Base-by-base conservation (phyloP, 2,797 vertebrate species). In the Peromyscus attwateri region DNA sequence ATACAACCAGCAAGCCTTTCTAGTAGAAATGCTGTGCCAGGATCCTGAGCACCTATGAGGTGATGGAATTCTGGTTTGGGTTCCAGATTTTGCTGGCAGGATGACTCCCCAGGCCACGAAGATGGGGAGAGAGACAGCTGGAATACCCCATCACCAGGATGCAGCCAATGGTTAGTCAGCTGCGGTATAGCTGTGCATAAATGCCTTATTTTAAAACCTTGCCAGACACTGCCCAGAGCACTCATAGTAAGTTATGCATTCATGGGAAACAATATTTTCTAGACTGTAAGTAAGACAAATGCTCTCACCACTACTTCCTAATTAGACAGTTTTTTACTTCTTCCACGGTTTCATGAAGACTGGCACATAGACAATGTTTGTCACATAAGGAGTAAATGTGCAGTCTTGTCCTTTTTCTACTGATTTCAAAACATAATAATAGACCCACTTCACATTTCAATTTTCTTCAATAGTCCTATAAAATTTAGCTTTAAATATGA, bases 171-270 rank as follows among this genome's bases (percentile, higher is more conserved):
- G 98, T 93, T 98, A 96, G 98, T 97, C 97, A 97, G 82, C 95
- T 97, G 95, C 98, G 97, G 98, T 98, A 98, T 92, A 98, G 97
- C 98, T 97, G 96, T 96, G 98, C 77, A 91, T 97, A 98, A 98
- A 97, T 98, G 95, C 97, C 98, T 91, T 97, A 95, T 96, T 98
- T 98, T 94, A 96, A 97, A 98, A 98, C 96, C 89, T 96, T 98
- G 97, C 97, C 98, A 98, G 97, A 97, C 95, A 96, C 97, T 97
- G 95, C 98, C 98, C 93, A 97, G 97, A 98, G 98, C 97, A 97
- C 97, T 98, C 97, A 98, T 96, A 97, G 87, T 98, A 98, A 98
- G 97, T 98, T 98, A 98, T 97, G 97, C 96, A 98, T 98, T 98
- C 96, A 94, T 93, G 94, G 95, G 96, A 98, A 98, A 94, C 92